phyloP scores from a whole-genome alignment of 1,140 invertebrate species.

The Chrysopa pallens region DNA sequence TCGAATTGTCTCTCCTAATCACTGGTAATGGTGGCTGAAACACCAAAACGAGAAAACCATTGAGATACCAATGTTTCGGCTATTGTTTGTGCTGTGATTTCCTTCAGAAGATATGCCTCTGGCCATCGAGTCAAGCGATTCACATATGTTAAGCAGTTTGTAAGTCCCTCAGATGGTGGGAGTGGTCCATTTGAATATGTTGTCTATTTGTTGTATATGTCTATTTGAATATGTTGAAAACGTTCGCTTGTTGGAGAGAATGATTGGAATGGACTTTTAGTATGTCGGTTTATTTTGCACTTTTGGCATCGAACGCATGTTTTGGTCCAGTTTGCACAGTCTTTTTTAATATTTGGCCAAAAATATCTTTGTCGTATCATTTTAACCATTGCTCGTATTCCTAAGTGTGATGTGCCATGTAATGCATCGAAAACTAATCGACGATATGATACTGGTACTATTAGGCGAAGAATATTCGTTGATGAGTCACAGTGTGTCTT shows the following conservation, averaged over 20 bases:
- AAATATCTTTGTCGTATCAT: conserved; percentile 20
- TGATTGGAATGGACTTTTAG: conserved; percentile 7
- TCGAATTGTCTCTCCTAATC: conserved; percentile 14
- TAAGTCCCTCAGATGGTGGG: conserved; percentile 7
- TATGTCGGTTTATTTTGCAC: conserved; percentile 13
- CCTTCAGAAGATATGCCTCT: conserved; percentile 17
- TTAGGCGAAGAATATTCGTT: conserved; percentile 7
- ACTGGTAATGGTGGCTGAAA: conserved; percentile 7
- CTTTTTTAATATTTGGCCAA: conserved; percentile 21
- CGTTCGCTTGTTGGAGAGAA: conserved; percentile 8
- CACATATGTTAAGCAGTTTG: conserved; percentile 17
- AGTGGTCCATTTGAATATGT: no score
- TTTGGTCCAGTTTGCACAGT: conserved; percentile 14
- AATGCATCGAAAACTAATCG: conserved; percentile 13
- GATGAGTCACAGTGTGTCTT: conserved; percentile 10
- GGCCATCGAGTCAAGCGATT: conserved; percentile 22
- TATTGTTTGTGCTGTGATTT: no score
- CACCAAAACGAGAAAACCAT: conserved; percentile 18
- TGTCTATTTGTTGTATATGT: no score
- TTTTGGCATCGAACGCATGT: conserved; percentile 15
- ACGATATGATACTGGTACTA: conserved; percentile 10
- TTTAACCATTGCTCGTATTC: conserved; percentile 13
- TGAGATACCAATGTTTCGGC: conserved; percentile 9
- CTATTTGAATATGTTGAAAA: conserved; percentile 20
- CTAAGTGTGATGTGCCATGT: conserved; percentile 19